A percentile compares a stretch with the other conserved stretches of the same genome.
phyloP scores from a whole-genome alignment of 2,797 vertebrate species.

The Sarcophilus harrisii region DNA sequence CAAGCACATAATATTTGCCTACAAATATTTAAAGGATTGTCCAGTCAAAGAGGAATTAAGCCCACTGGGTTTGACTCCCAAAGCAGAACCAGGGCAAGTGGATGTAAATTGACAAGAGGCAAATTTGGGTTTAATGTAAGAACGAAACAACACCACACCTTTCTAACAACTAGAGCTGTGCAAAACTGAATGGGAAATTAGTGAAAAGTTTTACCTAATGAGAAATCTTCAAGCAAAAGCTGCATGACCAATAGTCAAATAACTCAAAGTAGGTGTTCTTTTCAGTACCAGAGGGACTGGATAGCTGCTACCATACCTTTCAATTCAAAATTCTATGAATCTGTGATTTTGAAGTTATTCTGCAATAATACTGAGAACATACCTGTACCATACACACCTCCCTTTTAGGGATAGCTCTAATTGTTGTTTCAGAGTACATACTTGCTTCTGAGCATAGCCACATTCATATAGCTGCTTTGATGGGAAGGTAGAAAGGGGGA shows the following conservation, averaged over 20 bases:
- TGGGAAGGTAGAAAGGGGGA: neutral
- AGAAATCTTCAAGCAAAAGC: neutral
- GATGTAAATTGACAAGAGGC: neutral
- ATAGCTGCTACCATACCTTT: neutral
- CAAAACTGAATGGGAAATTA: neutral
- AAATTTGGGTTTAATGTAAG: neutral
- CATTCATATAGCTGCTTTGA: neutral
- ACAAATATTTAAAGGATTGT: neutral
- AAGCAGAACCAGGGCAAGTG: neutral
- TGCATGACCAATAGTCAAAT: neutral
- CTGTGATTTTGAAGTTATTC: neutral
- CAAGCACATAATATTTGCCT: neutral
- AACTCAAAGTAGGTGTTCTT: neutral
- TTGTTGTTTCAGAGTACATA: rapidly evolving
- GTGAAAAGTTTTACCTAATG: neutral
- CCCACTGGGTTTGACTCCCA: neutral
- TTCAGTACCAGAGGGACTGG: neutral
- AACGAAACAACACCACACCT: neutral
- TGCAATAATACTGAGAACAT: neutral
- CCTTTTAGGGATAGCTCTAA: neutral
- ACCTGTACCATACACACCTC: rapidly evolving
- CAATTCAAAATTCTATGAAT: neutral
- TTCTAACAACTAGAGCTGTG: neutral
- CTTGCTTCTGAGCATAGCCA: neutral
- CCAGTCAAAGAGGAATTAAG: neutral